These are phyloP conservation scores for Chrosomus eos DNA, from an alignment of 2,797 vertebrate genomes.

Conservation along the genomic window DNA sequence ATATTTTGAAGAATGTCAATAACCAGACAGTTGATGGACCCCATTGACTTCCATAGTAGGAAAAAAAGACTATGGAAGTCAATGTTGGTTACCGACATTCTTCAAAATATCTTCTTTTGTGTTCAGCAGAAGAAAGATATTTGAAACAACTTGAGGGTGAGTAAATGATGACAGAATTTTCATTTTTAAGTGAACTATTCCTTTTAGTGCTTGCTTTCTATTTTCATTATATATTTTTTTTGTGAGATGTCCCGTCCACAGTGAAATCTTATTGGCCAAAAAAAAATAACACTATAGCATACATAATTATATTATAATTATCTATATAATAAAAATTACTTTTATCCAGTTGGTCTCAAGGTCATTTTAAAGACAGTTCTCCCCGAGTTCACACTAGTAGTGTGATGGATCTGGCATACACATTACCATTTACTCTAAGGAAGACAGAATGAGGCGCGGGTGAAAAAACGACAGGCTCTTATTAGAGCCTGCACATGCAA, in stretches of 20 bases:
- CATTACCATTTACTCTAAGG: conserved; percentile 1
- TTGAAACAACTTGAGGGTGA: too few species aligned
- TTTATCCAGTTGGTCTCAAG: not conserved
- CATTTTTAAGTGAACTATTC: too few species aligned
- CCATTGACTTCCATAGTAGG: too few species aligned
- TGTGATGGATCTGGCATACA: not conserved
- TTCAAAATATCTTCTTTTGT: too few species aligned
- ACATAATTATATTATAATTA: not conserved
- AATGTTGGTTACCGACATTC: too few species aligned
- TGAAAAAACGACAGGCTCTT: not conserved
- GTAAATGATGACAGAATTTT: too few species aligned
- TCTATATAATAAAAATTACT: not conserved
- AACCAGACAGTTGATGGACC: too few species aligned
- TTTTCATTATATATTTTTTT: not conserved
- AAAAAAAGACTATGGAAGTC: too few species aligned
- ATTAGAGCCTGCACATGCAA: not conserved
- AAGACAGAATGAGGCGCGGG: not conserved
- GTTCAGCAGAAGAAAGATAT: too few species aligned
- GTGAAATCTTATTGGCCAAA: too few species aligned
- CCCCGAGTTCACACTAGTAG: not conserved
- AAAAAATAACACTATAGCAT: too few species aligned
- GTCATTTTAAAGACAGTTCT: not conserved
- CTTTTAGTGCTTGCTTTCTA: not conserved
- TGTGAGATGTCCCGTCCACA: not conserved
- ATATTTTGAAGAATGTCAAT: too few species aligned